Base-by-base conservation (phyloP, 1,140 invertebrate genomes). In the Drosophila pandora region DNA sequence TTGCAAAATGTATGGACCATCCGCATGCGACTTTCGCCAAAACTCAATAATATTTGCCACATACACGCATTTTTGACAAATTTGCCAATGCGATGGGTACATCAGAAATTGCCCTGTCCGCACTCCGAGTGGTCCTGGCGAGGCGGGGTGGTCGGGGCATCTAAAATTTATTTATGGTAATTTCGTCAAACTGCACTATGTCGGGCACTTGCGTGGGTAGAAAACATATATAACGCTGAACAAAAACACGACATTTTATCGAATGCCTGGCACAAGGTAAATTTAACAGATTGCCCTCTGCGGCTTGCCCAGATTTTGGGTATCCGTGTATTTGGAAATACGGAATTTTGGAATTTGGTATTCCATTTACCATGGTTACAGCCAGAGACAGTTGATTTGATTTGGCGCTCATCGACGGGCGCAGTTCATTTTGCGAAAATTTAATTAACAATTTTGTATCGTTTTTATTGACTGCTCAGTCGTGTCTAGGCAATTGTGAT, bases 121-220 rank as follows among this genome's bases (percentile, higher is more conserved):
- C 45, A 50, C 57, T n/a, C 41, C 8, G 39, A 37, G 10, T 22
- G 52, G 56, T 17, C 22, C 25, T 47, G 17, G 30, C 9, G 13
- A 25, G 17, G 6, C 12, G 13, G 21, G 6, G 49, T 17, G 6
- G 13, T 9, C 8, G 37, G 34, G 37, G 13, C 28, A 57, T 57
- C 25, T 32, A 53, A 72, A 70, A 85, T 85, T 79, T 83, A 88
- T 87, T 87, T 79, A 87, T 87, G 83, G 76, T 87, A 87, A 87
- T 88, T 83, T 79, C 58, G 71, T 76, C 75, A 87, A 79, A 69
- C 57, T 76, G 62, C 39, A 37, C 17, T 22, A 21, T 50, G 43
- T 37, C n/a, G 21, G 25, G 25, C 30, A 12, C 17, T 48, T 45
- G 25, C 21, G 34, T 43, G 17, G 21, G 28, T 10, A 12, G 52